These are phyloP conservation scores for Homalodisca vitripennis DNA, from an alignment of 1,140 invertebrate genomes.

Conservation along the genomic window DNA sequence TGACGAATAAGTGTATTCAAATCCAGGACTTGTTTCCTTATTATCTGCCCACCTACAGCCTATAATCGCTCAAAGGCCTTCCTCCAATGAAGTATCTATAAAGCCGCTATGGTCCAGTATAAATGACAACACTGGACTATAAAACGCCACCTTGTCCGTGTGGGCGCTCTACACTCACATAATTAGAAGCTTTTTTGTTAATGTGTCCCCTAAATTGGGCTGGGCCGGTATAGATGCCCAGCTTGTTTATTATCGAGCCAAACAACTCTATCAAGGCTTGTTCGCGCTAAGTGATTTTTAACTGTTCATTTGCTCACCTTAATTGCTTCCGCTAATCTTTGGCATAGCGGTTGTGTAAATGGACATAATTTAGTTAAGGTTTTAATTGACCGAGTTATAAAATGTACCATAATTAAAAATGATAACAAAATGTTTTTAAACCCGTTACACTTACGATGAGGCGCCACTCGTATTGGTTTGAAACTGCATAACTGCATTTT, in stretches of 20 bases:
- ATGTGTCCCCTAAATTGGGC: conserved; percentile 24
- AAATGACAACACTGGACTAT: conserved; percentile 21
- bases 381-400: not conserved
- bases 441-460: not conserved
- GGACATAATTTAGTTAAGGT: not conserved
- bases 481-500: too few relatives aligned
- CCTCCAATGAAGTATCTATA: not conserved
- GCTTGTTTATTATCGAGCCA: conserved; percentile 22
- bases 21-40: too few relatives aligned
- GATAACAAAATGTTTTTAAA: not conserved
- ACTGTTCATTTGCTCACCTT: conserved; percentile 9
- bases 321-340: not conserved
- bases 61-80: not conserved
- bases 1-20: too few relatives aligned
- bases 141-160: conserved; percentile 13
- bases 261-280: conserved; percentile 24
- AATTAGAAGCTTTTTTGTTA: conserved; percentile 27
- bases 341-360: not conserved
- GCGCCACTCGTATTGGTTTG: too few relatives aligned
- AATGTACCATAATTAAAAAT: not conserved
- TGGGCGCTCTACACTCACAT: conserved; percentile 23
- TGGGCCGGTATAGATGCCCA: not conserved
- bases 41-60: too few relatives aligned
- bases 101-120: not conserved
- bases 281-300: conserved; percentile 23